Evolutionary conservation across 2,888 invertebrate genomes (phyloP), one percentile per base, ranked within the genome.

Genomic region (Drosophila dives): DNA sequence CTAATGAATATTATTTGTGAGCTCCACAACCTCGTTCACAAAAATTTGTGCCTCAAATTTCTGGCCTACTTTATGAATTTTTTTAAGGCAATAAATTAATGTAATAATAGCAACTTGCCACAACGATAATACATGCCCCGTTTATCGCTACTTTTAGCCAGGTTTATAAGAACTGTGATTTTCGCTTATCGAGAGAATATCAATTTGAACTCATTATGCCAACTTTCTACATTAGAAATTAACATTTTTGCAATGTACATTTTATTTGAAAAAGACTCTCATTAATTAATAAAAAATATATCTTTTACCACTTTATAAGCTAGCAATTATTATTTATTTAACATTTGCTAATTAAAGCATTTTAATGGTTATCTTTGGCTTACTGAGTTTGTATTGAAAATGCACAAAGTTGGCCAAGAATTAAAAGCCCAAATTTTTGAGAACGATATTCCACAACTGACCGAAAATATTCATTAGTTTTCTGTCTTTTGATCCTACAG

Each of bases 91-190:
- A 49, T 17, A 49, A 11, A 11, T n/a, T 5, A 17, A 29, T 26
- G 17, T 17, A 4, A 2, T 17, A 48, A 17, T 0, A 20, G 42
- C 3, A 97, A 80, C 95, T 94, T 36, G 95, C 94, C 12, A 96
- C 91, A 0, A 97, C 97, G 61, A 95, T 95, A 0, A 96, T 94
- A 3, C 97, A 97, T 2, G 95, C 96, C 17, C 97, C 97, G 60
- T 97, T 91, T 17, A 97, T 94, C 40, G 79, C 86, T 23, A 88
- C 66, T 54, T 10, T 32, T 15, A 17, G 1, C 29, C 0, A 29
- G 0, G 29, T 53, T 60, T 59, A 65, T 65, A 65, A 65, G 53
- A 32, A 36, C 12, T 32, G n/a, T 20, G 1, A 42, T 29, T 29
- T 10, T 40, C n/a, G 40, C n/a, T 40, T 4, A 40, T n/a, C 40